Evolutionary conservation across 2,888 invertebrate genomes (phyloP).

Genomic region (Erpobdella octoculata): DNA sequence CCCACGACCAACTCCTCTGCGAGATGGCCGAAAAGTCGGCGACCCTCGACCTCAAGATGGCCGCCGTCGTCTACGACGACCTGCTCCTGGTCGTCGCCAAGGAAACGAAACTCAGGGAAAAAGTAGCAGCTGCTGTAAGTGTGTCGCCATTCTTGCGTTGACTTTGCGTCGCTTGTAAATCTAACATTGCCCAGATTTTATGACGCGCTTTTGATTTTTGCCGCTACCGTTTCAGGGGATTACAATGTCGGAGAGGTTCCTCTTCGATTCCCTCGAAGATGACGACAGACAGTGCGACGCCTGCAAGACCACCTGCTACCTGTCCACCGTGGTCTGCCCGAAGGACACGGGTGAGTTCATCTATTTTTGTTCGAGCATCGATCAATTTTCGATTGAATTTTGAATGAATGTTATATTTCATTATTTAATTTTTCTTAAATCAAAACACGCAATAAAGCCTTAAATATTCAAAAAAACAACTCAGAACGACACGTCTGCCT

Average conservation of each 20-base stretch:
- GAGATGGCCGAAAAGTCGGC: constrained; percentile 87
- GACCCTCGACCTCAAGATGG: constrained; percentile 74
- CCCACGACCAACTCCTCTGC: constrained; percentile 94
- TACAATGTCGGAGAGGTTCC: constrained; percentile 77
- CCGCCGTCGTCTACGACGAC: constrained; percentile 81
- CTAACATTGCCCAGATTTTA: too few species aligned
- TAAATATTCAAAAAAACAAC: too few species aligned
- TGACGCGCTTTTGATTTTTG: too few species aligned
- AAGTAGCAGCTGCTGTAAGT: constrained; percentile 41
- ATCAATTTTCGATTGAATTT: neutral
- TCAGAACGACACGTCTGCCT: constrained; percentile 19
- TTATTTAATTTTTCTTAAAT: neutral
- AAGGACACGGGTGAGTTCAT: constrained; percentile 48
- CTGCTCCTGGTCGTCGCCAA: constrained; percentile 78
- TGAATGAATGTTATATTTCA: neutral
- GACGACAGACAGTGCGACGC: constrained; percentile 89
- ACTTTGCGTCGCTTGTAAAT: neutral
- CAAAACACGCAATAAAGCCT: neutral
- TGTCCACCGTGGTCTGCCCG: constrained; percentile 84
- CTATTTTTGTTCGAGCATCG: neutral
- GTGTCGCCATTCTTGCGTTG: neutral
- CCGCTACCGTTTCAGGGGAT: constrained; percentile 70
- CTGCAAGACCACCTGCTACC: constrained; percentile 94
- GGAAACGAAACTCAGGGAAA: constrained; percentile 46
- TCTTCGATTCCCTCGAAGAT: constrained; percentile 81